Base-by-base conservation (phyloP, 2,113 vertebrate species). In the Oryzias celebensis region DNA sequence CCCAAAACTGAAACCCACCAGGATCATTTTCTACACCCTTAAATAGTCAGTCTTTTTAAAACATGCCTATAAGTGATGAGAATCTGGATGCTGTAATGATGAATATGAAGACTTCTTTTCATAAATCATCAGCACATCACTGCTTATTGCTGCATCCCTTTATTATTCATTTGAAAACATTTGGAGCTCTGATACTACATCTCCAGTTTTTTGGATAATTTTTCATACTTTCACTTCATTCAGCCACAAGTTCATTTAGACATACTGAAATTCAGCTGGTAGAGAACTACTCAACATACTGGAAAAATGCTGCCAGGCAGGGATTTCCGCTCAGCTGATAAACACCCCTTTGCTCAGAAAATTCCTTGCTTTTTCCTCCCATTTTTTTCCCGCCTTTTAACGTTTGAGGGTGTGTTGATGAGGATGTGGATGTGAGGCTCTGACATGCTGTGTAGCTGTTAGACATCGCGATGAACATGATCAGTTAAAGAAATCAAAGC, bases 121-220 rank as follows among this genome's bases (percentile, higher is more conserved):
- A 14, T 50, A 23, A 61, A 71, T 49, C 47, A 73, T 77, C 69
- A 64, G 41, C 45, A 68, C 56, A 28, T 80, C 73, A 81, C n/a
- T 48, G 47, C 20, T 12, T 12, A 36, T 36, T 10, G 8, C 36
- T 36, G 10, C 31, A 36, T 10, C 31, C 7, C 2, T 36, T 18
- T 71, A 81, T 68, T 60, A 26, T 61, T 83, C 66, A 55, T 61
- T 55, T 60, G n/a, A 71, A 78, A n/a, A 45, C 45, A 68, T 49
- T 45, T 57, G 42, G 45, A 7, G 24, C 31, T 43, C 31, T 45
- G 48, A 52, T 69, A 72, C n/a, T 17, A 22, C 49, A 60, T 18
- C 43, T 14, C 23, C 24, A 58, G 42, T 31, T 48, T 0, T 56
- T 62, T 63, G 54, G 7, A 0, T 7, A 4, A 5, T 24, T 24